Base-by-base conservation (phyloP, 2,888 invertebrate species). In the Mechanitis mazaeus region DNA sequence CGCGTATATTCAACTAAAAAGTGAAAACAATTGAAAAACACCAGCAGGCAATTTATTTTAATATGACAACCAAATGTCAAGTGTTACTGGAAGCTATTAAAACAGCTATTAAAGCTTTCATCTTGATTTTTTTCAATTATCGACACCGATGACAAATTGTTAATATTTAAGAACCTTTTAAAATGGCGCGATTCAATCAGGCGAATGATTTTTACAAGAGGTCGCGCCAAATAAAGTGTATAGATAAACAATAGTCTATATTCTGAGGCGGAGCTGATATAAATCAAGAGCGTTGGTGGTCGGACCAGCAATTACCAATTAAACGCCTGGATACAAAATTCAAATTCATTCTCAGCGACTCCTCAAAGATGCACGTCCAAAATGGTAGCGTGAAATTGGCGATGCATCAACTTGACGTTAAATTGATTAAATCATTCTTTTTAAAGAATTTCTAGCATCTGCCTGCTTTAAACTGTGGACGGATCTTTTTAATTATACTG, bases 271-370 rank as follows among this genome's bases (percentile, higher is more conserved):
- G 76, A 76, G 61, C 80, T 69, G 71, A 79, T 74, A 87, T 87
- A 86, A 87, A 87, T 87, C 87, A 86, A 73, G 72, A 74, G 81
- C 81, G 87, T 87, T 84, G 87, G 87, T 85, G 87, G 87, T 75
- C 84, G 71, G 75, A 81, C 81, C 78, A 64, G 77, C 81, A 84
- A 88, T 88, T 88, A 88, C 77, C 83, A 83, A 88, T 88, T 87
- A 85, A 80, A 80, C 82, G 83, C 75, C 74, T 75, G 77, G 77
- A 80, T 78, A 74, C 76, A 69, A 77, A 75, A 77, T 78, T 81
- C 78, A 81, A 81, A 83, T 83, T 81, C 80, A 78, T 77, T 81
- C 73, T 74, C 71, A 65, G 20, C 70, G 71, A 72, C 72, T 73
- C 73, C 71, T 62, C 68, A 72, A 65, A 74, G 73, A 67, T 72